phyloP scores from a whole-genome alignment of 2,797 vertebrate genomes.

The Channa striata region DNA sequence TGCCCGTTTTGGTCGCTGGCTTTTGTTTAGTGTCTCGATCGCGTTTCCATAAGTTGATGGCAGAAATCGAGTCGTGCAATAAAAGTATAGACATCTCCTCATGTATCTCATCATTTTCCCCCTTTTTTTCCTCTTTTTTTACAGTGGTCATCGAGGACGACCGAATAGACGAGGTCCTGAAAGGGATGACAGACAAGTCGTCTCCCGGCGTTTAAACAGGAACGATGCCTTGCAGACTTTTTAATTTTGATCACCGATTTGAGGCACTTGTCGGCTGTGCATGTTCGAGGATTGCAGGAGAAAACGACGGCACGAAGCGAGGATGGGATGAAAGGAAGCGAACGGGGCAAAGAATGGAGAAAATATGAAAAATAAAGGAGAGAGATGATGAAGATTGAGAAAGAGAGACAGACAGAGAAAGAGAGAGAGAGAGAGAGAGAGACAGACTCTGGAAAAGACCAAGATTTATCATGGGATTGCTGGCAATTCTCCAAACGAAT shows the following conservation, averaged over 20 bases:
- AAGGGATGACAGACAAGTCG: slow-evolving; percentile 98
- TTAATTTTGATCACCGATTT: slow-evolving; percentile 89
- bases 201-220: slow-evolving; percentile 94
- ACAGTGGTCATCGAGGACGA: slow-evolving; percentile 99
- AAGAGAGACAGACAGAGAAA: slow-evolving; percentile 16
- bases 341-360: slow-evolving; percentile 22
- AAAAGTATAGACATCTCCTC: slow-evolving; percentile 3
- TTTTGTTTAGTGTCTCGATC: no score
- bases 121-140: slow-evolving; percentile 48
- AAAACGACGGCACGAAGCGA: slow-evolving; percentile 78
- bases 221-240: slow-evolving; percentile 86
- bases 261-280: slow-evolving; percentile 91
- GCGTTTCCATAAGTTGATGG: no score
- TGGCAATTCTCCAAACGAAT: slow-evolving; percentile 89
- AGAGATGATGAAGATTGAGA: slow-evolving; percentile 31
- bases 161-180: slow-evolving; percentile 99
- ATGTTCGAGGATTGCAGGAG: slow-evolving; percentile 88
- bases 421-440: slow-evolving; percentile 51
- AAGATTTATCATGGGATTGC: slow-evolving; percentile 88
- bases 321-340: slow-evolving; percentile 57
- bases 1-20: neutral
- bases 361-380: slow-evolving; percentile 47
- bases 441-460: slow-evolving; percentile 77
- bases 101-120: neutral
- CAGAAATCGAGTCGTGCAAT: no score